Percentiles rank a stretch among this genome's conserved stretches.
These are phyloP conservation scores for Sarcophaga carnaria DNA, from an alignment of 2,888 invertebrate species.

Conservation along the genomic window DNA sequence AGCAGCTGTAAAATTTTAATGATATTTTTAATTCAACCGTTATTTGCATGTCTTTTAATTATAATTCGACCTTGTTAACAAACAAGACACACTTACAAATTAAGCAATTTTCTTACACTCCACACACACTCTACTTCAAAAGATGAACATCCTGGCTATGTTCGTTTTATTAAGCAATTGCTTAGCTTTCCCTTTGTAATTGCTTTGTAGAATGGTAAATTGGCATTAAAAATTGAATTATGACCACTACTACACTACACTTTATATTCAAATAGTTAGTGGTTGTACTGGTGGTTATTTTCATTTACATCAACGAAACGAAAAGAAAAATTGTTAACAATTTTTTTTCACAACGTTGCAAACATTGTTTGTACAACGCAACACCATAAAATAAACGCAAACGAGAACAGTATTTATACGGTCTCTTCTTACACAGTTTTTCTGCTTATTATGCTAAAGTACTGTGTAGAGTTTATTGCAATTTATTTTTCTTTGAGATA, in stretches of 20 bases:
- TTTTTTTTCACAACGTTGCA: not conserved
- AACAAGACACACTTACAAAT: not conserved
- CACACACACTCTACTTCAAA: too few relatives aligned
- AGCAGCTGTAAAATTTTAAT: conserved; percentile 13
- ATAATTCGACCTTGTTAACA: not conserved
- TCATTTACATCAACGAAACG: not conserved
- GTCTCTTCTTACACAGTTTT: too few relatives aligned
- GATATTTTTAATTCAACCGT: not conserved
- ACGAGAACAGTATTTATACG: too few relatives aligned
- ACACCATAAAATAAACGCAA: too few relatives aligned
- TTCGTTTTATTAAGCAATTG: not conserved
- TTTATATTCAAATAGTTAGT: conserved; percentile 26
- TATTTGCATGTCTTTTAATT: conserved; percentile 2
- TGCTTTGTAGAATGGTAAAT: conserved; percentile 6
- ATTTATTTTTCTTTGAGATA: too few relatives aligned
- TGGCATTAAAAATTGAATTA: conserved; percentile 49
- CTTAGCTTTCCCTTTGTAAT: not conserved
- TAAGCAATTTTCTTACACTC: too few relatives aligned
- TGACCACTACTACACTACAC: conserved; percentile 24
- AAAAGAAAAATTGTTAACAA: conserved; percentile 22
- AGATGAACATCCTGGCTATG: too few relatives aligned
- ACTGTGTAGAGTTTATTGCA: too few relatives aligned
- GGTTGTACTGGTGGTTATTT: not conserved
- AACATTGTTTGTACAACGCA: too few relatives aligned
- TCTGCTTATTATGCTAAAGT: too few relatives aligned